phyloP scores from a whole-genome alignment of 2,113 vertebrate genomes.

The Cacatua alba region DNA sequence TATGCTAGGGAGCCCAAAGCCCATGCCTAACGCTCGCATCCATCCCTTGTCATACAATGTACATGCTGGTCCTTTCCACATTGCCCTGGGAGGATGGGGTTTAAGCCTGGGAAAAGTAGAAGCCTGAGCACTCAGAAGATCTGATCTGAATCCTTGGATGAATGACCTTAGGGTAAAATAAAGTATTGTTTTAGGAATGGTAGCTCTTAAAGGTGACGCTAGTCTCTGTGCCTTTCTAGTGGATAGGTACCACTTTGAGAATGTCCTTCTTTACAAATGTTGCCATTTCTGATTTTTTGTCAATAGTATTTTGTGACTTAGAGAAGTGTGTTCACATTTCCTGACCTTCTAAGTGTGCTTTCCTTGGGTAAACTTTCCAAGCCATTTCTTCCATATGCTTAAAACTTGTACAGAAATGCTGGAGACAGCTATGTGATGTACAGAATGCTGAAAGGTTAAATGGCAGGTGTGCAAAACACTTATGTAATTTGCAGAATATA shows the following conservation, averaged over 20 bases:
- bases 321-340: background rate
- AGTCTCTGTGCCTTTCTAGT: background rate
- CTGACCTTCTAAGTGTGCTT: background rate
- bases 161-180: background rate
- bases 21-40: accelerated
- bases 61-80: background rate
- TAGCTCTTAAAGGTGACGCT: background rate
- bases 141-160: background rate
- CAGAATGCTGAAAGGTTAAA: background rate
- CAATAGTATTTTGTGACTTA: background rate
- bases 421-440: background rate
- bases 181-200: background rate
- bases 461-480: background rate
- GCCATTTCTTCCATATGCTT: background rate
- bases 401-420: background rate
- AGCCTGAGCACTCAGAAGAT: background rate
- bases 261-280: background rate
- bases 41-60: no score
- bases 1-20: background rate
- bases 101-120: background rate
- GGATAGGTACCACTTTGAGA: background rate
- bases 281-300: background rate
- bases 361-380: background rate
- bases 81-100: background rate
- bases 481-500: background rate